Base-by-base conservation (phyloP, 1,140 invertebrate genomes). In the Cotesia vestalis region DNA sequence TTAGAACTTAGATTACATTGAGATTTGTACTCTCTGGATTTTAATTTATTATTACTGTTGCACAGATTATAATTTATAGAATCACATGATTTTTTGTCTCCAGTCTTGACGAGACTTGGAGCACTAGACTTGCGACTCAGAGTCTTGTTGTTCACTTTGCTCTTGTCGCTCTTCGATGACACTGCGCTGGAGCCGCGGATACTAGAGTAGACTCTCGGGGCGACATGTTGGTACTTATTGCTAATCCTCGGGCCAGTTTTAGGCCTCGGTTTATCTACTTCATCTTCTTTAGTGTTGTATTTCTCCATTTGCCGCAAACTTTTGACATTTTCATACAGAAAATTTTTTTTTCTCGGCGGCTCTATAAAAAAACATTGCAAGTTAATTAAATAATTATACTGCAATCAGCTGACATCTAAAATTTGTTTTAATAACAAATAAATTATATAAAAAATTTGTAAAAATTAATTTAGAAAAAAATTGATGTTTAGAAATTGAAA, bases 301-400 rank as follows among this genome's bases (percentile, higher is more conserved):
- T 84, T 77, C 66, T 85, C 80, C 78, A 86, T 84, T 64, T 78
- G 79, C 0, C 81, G 80, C 2, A 87, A 67, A 68, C 79, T 86
- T 71, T 78, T 84, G 0, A 87, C 79, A 80, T 87, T 87, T 77
- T 87, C 86, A 6, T 81, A 80, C 71, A 87, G 85, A 52, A 86
- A 87, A 77, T 87, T 87, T 78, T 84, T 86, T 66, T 78, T 75
- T 40, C 74, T 77, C 5, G 69, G 66, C 53, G 82, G 78, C 72
- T 85, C 86, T 87, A 60, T 11, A 66, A 61, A 72, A 76, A 63
- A 67, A 53, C n/a, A n/a, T 70, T 27, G n/a, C 63, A 51, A 4
- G 38, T 46, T 67, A 36, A 73, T 63, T 64, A 40, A 51, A 57
- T n/a, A 4, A 66, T 74, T 35, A 57, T 4, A 53, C 27, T 27